Evolutionary conservation across 2,888 invertebrate genomes (phyloP).

Genomic region (Agrilus biguttatus): DNA sequence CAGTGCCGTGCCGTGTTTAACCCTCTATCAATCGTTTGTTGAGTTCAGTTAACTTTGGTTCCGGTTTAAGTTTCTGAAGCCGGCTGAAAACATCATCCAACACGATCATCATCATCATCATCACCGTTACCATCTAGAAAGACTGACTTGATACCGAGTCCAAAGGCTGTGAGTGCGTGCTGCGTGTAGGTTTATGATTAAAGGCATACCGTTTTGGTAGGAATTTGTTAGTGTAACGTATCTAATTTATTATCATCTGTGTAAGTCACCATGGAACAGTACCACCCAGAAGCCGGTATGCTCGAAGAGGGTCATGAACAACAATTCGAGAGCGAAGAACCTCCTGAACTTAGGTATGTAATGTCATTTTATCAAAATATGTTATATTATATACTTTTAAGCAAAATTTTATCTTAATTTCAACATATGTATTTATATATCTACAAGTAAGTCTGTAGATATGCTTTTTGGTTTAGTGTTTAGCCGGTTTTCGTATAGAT

Average conservation of each 20-base stretch:
- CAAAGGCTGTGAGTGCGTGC: constrained; percentile 19
- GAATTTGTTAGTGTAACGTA: constrained; percentile 1
- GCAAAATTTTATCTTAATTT: too few relatives aligned
- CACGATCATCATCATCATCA: too few relatives aligned
- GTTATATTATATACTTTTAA: too few relatives aligned
- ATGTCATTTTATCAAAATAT: constrained; percentile 5
- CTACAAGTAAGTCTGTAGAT: too few relatives aligned
- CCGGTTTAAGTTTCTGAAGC: constrained; percentile 6
- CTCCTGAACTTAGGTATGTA: constrained; percentile 43
- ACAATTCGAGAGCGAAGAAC: constrained; percentile 54
- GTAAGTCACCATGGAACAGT: constrained; percentile 23
- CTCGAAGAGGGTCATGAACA: constrained; percentile 57
- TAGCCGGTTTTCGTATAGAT: too few relatives aligned
- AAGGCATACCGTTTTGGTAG: constrained; percentile 2
- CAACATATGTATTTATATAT: too few relatives aligned
- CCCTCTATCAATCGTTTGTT: not conserved
- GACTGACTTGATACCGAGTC: constrained; percentile 20
- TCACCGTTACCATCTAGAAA: constrained; percentile 11
- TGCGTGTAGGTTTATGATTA: constrained; percentile 2
- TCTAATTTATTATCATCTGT: constrained; percentile 2
- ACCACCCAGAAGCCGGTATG: constrained; percentile 42
- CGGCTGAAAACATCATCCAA: too few relatives aligned
- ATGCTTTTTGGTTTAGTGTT: too few relatives aligned
- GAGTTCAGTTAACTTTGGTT: constrained; percentile 11
- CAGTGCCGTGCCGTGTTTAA: not conserved